Conservation (phyloP, 92 coral and sea anemone species). For the Zoanthus gigantus region DNA sequence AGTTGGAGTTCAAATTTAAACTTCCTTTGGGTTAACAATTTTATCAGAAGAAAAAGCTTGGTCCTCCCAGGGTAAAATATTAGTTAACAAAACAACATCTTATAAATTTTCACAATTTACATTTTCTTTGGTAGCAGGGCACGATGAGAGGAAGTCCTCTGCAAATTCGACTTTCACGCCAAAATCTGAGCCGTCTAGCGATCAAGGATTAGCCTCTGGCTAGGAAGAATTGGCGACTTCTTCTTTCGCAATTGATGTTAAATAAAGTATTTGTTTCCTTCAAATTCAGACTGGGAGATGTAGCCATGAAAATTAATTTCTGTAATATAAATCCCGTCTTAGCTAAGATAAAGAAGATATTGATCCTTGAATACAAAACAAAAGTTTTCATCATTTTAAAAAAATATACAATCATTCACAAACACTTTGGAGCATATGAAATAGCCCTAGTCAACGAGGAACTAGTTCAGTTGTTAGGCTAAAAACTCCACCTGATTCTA, state of each 20-base stretch:
- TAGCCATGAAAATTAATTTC: neutral
- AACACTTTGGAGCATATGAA: neutral
- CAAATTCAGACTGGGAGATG: slow-evolving; percentile 33
- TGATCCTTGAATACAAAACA: slow-evolving; percentile 16
- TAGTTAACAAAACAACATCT: neutral
- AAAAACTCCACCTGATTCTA: neutral
- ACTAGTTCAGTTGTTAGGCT: neutral
- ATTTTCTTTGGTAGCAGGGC: slow-evolving; percentile 32
- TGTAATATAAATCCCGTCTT: slow-evolving; percentile 41
- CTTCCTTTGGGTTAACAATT: too few species aligned
- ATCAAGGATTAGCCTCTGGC: too few species aligned
- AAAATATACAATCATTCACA: neutral
- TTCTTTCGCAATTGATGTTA: too few species aligned
- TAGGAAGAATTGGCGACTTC: too few species aligned
- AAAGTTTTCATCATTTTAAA: neutral
- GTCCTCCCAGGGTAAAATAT: too few species aligned
- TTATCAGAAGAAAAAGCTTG: too few species aligned
- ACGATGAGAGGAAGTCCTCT: slow-evolving; percentile 47
- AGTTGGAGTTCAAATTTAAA: too few species aligned
- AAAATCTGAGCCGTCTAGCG: too few species aligned
- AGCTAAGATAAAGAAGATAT: slow-evolving; percentile 22
- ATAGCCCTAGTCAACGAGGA: slow-evolving; percentile 10
- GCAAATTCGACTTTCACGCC: too few species aligned
- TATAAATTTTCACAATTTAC: neutral
- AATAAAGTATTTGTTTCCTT: neutral